Evolutionary conservation across 2,888 invertebrate species (phyloP).

Genomic region (Noctuana brunneofusca): DNA sequence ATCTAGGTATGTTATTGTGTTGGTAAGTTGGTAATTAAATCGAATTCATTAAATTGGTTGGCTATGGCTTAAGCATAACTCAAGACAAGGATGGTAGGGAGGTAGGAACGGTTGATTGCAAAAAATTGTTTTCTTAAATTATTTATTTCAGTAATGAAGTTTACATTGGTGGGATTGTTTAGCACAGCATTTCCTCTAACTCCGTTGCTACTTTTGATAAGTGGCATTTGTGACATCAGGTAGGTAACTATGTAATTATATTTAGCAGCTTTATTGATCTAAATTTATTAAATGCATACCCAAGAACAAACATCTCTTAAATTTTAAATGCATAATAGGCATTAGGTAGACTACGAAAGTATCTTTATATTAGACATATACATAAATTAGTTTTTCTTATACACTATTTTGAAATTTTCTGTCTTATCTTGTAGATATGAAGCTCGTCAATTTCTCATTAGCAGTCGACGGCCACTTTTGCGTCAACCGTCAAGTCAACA

Average conservation of each 20-base stretch:
- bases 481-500: conserved; percentile 9
- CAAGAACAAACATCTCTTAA: neutral
- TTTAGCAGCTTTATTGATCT: neutral
- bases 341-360: too few relatives aligned
- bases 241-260: conserved; percentile 5
- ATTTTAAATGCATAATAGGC: too few relatives aligned
- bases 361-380: too few relatives aligned
- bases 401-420: neutral
- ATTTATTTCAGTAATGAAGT: conserved; percentile 23
- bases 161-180: conserved; percentile 15
- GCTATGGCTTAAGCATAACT: too few relatives aligned
- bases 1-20: too few relatives aligned
- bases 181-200: conserved; percentile 7
- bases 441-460: conserved; percentile 3
- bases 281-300: too few relatives aligned
- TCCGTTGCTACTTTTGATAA: conserved; percentile 6
- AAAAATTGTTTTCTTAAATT: too few relatives aligned
- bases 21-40: too few relatives aligned
- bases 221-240: conserved; percentile 11
- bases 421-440: conserved; percentile 12
- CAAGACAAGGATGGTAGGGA: too few relatives aligned
- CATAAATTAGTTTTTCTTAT: too few relatives aligned
- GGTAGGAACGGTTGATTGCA: too few relatives aligned
- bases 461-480: conserved; percentile 8
- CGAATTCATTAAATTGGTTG: too few relatives aligned